phyloP scores from a whole-genome alignment of 2,113 vertebrate species.

The Macroglossus sobrinus region DNA sequence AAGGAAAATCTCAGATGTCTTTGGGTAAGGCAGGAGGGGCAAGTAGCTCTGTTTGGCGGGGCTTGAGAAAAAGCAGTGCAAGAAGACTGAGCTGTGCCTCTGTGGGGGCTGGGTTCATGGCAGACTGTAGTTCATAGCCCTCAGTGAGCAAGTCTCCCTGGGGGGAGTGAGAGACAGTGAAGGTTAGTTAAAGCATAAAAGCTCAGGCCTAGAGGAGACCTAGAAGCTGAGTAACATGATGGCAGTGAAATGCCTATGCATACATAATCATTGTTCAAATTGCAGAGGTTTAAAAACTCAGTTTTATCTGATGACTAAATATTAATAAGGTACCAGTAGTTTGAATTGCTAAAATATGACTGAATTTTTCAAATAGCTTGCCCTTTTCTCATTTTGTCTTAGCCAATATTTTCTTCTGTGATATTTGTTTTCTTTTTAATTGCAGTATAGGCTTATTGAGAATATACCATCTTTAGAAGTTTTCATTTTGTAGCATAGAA shows the following conservation, averaged over 20 bases:
- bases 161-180: background rate
- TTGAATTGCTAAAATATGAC: conserved; percentile 56
- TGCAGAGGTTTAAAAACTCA: conserved; percentile 49
- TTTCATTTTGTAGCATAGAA: conserved; percentile 63
- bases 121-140: background rate
- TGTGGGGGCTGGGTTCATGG: background rate
- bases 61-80: background rate
- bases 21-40: background rate
- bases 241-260: background rate
- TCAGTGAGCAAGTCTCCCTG: background rate
- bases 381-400: conserved; percentile 45
- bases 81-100: background rate
- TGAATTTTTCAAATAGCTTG: conserved; percentile 48
- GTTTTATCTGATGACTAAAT: conserved; percentile 60
- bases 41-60: background rate
- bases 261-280: conserved; percentile 10
- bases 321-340: conserved; percentile 43
- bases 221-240: background rate
- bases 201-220: background rate
- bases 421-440: conserved; percentile 60
- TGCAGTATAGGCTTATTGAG: background rate
- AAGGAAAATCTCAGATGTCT: background rate
- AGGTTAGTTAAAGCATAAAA: background rate
- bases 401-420: conserved; percentile 53
- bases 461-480: conserved; percentile 59